These are phyloP conservation scores for Drosophila busckii DNA, from an alignment of 1,140 invertebrate genomes.

Conservation along the genomic window DNA sequence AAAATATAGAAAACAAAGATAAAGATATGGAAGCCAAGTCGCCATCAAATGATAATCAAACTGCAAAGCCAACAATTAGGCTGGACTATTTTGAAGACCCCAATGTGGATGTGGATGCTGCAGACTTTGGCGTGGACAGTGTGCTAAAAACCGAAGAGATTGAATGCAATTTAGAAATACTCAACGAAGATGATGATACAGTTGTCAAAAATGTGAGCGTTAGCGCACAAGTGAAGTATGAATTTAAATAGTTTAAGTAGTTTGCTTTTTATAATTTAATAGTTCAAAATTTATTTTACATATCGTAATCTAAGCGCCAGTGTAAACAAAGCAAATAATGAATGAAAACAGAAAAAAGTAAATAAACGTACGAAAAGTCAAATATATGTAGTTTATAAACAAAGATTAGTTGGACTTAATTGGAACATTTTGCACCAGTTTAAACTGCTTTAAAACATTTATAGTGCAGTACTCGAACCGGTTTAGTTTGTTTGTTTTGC, in stretches of 20 bases:
- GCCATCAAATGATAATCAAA: background rate
- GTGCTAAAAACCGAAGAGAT: conserved; percentile 49
- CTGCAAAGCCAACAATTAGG: conserved; percentile 7
- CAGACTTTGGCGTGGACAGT: background rate
- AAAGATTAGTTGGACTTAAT: conserved; percentile 37
- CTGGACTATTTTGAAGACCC: conserved; percentile 46
- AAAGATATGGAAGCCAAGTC: background rate
- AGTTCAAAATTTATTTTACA: too few species aligned
- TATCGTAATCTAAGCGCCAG: too few species aligned
- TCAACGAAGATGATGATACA: conserved; percentile 47
- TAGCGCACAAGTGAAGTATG: conserved; percentile 48
- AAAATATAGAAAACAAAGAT: background rate
- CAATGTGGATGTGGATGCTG: conserved; percentile 1
- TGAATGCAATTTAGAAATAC: conserved; percentile 58
- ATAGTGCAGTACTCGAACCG: conserved; percentile 37
- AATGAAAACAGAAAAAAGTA: conserved; percentile 20
- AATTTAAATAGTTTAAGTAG: conserved; percentile 14
- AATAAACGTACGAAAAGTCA: conserved; percentile 32
- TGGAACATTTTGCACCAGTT: conserved; percentile 51
- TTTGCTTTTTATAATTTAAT: background rate
- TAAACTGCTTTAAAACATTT: conserved; percentile 43
- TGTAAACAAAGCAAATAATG: conserved; percentile 31
- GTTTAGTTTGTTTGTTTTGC: conserved; percentile 32
- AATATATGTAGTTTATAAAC: conserved; percentile 30
- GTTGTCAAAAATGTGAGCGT: conserved; percentile 57